Percentiles rank a stretch among this genome's conserved stretches.
Conservation (phyloP, 2,888 invertebrate genomes). For the Petrolisthes cinctipes region DNA sequence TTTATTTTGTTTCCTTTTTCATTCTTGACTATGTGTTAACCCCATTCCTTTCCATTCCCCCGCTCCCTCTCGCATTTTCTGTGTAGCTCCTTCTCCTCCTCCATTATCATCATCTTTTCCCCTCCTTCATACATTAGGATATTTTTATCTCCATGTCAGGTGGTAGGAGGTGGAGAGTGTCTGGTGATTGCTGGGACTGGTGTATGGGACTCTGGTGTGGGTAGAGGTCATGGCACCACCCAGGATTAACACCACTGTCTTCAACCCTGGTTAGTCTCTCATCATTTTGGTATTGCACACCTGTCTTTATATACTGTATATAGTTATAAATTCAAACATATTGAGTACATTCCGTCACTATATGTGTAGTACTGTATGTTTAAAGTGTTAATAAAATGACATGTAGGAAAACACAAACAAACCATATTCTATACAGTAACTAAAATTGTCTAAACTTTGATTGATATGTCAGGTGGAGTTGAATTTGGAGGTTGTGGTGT, state of each 20-base stretch:
- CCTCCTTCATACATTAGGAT: neutral
- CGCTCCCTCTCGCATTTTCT: too few species aligned
- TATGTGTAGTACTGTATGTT: too few species aligned
- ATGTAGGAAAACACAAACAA: too few species aligned
- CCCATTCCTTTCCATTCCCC: too few species aligned
- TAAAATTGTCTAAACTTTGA: too few species aligned
- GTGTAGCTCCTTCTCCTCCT: neutral
- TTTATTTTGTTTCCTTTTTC: too few species aligned
- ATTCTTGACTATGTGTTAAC: too few species aligned
- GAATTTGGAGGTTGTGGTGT: constrained; percentile 23
- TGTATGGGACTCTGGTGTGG: constrained; percentile 72
- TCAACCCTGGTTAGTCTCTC: constrained; percentile 26
- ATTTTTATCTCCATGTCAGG: constrained; percentile 19
- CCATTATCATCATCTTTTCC: neutral
- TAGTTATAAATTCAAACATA: too few species aligned
- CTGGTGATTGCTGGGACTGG: constrained; percentile 41
- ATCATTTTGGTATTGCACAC: neutral
- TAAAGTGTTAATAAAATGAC: too few species aligned
- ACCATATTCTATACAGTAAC: too few species aligned
- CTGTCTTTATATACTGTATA: too few species aligned
- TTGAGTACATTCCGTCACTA: too few species aligned
- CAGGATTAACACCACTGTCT: constrained; percentile 49
- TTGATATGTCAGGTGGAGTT: neutral
- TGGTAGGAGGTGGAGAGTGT: constrained; percentile 45
- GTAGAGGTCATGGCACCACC: constrained; percentile 50